Percentiles rank a stretch among this genome's conserved stretches.
Evolutionary conservation across 2,888 invertebrate genomes (phyloP).

Genomic region (Agonopterix subpropinquella): DNA sequence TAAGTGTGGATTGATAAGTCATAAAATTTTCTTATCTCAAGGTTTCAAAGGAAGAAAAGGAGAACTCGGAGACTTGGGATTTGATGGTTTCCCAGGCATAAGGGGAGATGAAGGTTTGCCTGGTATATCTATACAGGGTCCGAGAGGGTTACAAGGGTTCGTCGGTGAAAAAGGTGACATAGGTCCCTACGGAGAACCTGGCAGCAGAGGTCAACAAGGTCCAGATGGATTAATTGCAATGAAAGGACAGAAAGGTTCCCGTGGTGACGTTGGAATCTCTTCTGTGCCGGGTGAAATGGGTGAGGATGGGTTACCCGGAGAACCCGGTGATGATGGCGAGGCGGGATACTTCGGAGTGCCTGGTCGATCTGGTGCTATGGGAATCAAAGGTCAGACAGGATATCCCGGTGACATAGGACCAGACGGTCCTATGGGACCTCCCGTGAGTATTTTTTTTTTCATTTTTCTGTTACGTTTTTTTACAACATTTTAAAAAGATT

Average conservation of each 20-base stretch:
- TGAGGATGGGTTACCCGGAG: conserved; percentile 48
- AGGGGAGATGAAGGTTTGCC: conserved; percentile 49
- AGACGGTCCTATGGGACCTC: conserved; percentile 72
- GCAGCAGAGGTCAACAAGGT: conserved; percentile 67
- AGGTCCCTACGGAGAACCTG: conserved; percentile 79
- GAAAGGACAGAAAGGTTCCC: conserved; percentile 70
- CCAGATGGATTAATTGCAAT: conserved; percentile 78
- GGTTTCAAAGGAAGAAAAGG: conserved; percentile 43
- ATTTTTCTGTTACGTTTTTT: background rate
- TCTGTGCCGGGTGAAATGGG: conserved; percentile 57
- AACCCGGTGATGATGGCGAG: conserved; percentile 73
- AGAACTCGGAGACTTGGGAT: conserved; percentile 46
- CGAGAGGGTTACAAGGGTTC: conserved; percentile 79
- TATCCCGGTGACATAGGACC: conserved; percentile 74
- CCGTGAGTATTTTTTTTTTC: conserved; percentile 47
- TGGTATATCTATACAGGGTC: conserved; percentile 50
- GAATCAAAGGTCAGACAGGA: conserved; percentile 58
- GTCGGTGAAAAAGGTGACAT: conserved; percentile 79
- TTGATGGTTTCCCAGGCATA: conserved; percentile 44
- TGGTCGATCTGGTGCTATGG: conserved; percentile 67
- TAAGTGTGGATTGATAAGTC: no score
- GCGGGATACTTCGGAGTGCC: conserved; percentile 75
- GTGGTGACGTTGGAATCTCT: conserved; percentile 67
- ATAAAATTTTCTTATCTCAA: conserved; percentile 10
- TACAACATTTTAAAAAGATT: no score